Evolutionary conservation across 2,888 invertebrate genomes (phyloP), one percentile per base, ranked within the genome.

Genomic region (Orthosia gothica): DNA sequence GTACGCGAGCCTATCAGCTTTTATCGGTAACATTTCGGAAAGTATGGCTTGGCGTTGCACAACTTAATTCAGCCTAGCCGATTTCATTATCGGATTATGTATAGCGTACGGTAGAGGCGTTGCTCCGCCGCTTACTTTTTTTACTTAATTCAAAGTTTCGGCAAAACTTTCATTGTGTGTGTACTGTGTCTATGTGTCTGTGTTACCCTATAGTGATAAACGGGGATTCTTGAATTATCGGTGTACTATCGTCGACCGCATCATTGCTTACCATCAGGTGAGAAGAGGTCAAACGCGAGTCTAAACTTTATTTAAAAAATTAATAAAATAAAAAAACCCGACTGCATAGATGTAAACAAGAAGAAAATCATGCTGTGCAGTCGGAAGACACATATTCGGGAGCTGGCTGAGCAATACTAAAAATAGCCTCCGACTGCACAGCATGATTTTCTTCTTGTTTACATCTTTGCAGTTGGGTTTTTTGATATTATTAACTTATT

Each of bases 11-110:
- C 72, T 54, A 49, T 54, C 40, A 49, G 49, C 23, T 55, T 49
- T 79, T 79, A 75, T 75, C 79, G 79, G 47, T 40, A 20, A 59
- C 52, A 54, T 79, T 79, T 71, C 23, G 16, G 13, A 45, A 20
- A 57, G 26, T 45, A 20, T 15, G 26, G 15, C 40, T 76, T 76
- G 15, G 16, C 50, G 20, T 74, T 68, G 45, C 69, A 71, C 16
- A 54, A 71, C 52, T 23, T 23, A 70, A 52, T 78, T 73, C 67
- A 13, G 23, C n/a, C 54, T 49, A 13, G 47, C 47, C 54, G 47
- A 49, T 55, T 65, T 76, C 47, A 75, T 73, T 23, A 74, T 16
- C 18, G 26, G 32, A 13, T 23, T 40, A 71, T 15, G 50, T 58
- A 47, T 20, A 9, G 50, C 45, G 32, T 23, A 40, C 12, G 12